Evolutionary conservation across 2,797 vertebrate genomes (phyloP), one percentile per base, ranked within the genome.

Genomic region (Benthosema pterotum): DNA sequence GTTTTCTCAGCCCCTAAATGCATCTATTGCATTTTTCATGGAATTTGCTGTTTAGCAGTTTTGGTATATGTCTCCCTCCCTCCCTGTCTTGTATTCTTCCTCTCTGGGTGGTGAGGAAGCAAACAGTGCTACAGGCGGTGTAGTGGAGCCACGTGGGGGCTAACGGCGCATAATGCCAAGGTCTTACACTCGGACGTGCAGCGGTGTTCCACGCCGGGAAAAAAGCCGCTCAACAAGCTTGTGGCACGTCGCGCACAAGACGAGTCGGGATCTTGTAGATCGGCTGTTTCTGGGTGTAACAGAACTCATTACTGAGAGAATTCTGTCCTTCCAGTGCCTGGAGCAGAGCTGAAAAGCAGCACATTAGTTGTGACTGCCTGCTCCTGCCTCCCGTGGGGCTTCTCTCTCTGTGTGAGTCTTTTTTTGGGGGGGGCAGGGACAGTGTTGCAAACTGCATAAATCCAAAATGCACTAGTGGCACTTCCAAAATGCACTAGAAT

Each of bases 251-350:
- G 32, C 5, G 32, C 11, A 9, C 5, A 9, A 8, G 9, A 2
- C 7, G 9, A 7, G 32, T 38, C 32, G 32, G 8, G 32, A 38
- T 8, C 32, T 38, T 38, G 32, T 38, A 38, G 32, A 38, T 38
- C 32, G 5, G 8, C 32, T 38, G 9, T 8, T 38, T 11, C 8
- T 2, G 6, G 64, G 77, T 17, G 18, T 69, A 80, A 70, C 78
- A 69, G 65, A 67, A 71, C 63, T 85, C 82, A 87, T 88, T 83
- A 86, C 67, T 14, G 71, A 17, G 46, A 63, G 68, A 66, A 62
- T 78, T 57, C 60, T 79, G 66, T 56, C 47, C 60, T 78, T 75
- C 59, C 59, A 19, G 63, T 53, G 84, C 83, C 83, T 63, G 65
- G 56, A 83, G 80, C 78, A 32, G 4, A 8, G 52, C 72, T 71